Evolutionary conservation across 2,888 invertebrate genomes (phyloP), one percentile per base, ranked within the genome.

Genomic region (Marronus borbonicus): DNA sequence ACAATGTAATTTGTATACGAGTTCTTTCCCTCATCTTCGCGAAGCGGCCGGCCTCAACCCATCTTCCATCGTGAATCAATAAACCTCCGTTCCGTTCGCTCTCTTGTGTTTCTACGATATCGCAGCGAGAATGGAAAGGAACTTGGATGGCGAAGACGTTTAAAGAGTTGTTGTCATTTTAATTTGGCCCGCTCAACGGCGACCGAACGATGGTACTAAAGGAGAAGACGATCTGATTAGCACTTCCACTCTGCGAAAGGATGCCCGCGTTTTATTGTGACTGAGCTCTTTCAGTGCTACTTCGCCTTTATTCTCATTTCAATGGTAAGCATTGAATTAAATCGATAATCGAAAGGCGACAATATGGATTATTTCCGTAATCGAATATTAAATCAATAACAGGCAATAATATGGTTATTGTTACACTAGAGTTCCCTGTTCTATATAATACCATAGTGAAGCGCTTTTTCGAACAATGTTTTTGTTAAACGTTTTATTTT

Each of bases 31-130:
- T 55, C 55, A 24, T 55, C 20, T 55, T 55, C 55, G 20, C 20
- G n/a, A 10, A 55, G 55, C 55, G 55, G 55, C 55, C 55, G 55
- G 14, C 55, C 55, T 55, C 24, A 55, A 55, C 55, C 55, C 55
- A 55, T 55, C 55, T 55, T 20, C 55, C 55, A 55, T 55, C 55
- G 55, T 24, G n/a, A 55, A 55, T 55, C 55, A 55, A 55, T 55
- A 55, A 17, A 4, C 55, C n/a, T 7, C 55, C 55, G 20, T 20
- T 2, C 20, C 20, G 55, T 55, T 20, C 20, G 55, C 55, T 55
- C 8, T 44, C 55, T 20, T 55, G 20, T 55, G 24, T 55, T 44
- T 55, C 55, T 8, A 3, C 55, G 7, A 20, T 17, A 55, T 8
- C 20, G 55, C 55, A 24, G 20, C 55, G 55, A 55, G 20, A 55